Evolutionary conservation across 2,113 vertebrate species (phyloP), one percentile per base, ranked within the genome.

Genomic region (Poeciliopsis retropinna): DNA sequence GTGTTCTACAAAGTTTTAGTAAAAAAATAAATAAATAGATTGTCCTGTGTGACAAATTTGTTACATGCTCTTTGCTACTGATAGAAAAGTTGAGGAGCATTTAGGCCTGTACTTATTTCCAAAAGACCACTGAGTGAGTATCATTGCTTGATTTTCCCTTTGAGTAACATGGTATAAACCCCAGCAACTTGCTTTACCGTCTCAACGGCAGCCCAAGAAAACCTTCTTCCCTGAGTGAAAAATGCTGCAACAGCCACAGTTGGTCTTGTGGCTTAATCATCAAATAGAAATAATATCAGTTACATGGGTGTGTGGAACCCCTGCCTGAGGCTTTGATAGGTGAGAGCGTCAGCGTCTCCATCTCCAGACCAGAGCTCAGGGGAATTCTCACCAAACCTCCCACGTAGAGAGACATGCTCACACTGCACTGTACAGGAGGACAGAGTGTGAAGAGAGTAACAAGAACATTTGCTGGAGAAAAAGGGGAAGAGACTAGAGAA

Each of bases 261-360:
- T 71, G 69, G 82, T 80, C 80, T 83, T 51, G 75, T 82, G 82
- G 72, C 78, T 83, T 82, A 84, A 87, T 91, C 82, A 90, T 84
- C 77, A 83, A 85, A 89, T 82, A 84, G 78, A 91, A 90, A 93
- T 93, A 87, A 92, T 93, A 92, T 93, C 92, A 92, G 91, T 93
- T 93, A 90, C 91, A 92, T 69, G 78, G 63, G 78, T 76, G 78
- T 83, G 85, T 30, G 66, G 86, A 75, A 85, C 91, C 91, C 92
- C 92, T 68, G 78, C 91, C 92, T 89, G 89, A 89, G 84, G 81
- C 89, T 89, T 86, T 93, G 91, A 94, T 93, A 93, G 90, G 92
- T 93, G 92, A 92, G 88, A 94, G 80, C 44, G 83, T 87, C 80
- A 90, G 88, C 85, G 83, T 91, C 80, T 61, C 74, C 81, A 77